These are phyloP conservation scores for Pseudochaenichthys georgianus DNA, from an alignment of 2,797 vertebrate species.

Conservation along the genomic window DNA sequence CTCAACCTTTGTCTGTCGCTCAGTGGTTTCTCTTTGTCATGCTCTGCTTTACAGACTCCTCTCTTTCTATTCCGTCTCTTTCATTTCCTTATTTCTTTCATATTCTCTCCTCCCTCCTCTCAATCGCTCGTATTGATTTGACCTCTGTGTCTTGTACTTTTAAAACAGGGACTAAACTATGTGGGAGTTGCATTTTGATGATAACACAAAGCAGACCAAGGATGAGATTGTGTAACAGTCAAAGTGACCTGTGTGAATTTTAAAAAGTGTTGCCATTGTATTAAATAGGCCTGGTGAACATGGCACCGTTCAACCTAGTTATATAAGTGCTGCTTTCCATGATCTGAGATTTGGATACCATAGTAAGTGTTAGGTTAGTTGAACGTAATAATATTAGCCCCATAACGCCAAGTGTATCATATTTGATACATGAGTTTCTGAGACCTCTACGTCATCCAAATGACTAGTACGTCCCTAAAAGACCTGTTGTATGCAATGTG, in stretches of 20 bases:
- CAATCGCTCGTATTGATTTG: not conserved
- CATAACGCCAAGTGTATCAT: too few relatives aligned
- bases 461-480: too few relatives aligned
- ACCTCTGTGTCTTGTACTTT: not conserved
- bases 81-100: not conserved
- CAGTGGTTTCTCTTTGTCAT: not conserved
- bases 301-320: not conserved
- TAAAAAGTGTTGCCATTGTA: too few relatives aligned
- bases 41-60: not conserved
- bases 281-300: not conserved
- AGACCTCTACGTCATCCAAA: too few relatives aligned
- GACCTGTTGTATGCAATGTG: too few relatives aligned
- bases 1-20: not conserved
- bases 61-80: not conserved
- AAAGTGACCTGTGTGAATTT: not conserved
- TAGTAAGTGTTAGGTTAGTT: slow-evolving; percentile 3
- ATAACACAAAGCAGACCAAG: not conserved
- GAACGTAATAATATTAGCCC: too few relatives aligned
- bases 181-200: not conserved
- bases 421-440: too few relatives aligned
- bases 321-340: not conserved
- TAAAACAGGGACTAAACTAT: not conserved
- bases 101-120: not conserved
- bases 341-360: not conserved
- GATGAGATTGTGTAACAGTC: not conserved